Evolutionary conservation across 2,113 vertebrate species (phyloP), one percentile per base, ranked within the genome.

Genomic region (Leptosomus discolor): DNA sequence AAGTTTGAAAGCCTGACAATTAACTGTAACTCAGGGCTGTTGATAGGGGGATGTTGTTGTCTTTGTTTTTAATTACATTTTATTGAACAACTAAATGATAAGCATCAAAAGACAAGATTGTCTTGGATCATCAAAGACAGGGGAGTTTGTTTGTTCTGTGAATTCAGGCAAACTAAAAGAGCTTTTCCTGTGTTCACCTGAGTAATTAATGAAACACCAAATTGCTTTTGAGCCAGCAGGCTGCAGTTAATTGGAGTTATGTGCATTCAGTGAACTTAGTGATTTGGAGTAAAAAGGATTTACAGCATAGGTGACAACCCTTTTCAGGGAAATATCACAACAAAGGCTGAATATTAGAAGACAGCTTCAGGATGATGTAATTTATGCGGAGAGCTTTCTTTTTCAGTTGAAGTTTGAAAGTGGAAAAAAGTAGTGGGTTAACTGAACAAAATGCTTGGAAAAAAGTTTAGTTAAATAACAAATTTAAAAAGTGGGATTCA

Each of bases 111-210:
- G 50, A 94, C 91, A 97, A 96, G 82, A 84, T 70, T 90, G 89
- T 65, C 93, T 98, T 98, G 97, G 87, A 97, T 97, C 93, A 97
- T 97, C 95, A 97, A 96, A 97, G 85, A 57, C 2, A 58, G 78
- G 48, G 65, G 71, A 75, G 60, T 76, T 71, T 92, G 86, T 86
- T 97, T 97, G 63, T 73, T 97, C 74, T 76, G 73, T 88, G 73
- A 96, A 51, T 60, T 91, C 83, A 88, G 69, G 63, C 78, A 94
- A 96, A 93, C 65, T 79, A 78, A 58, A 80, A 84, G 61, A 50
- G 90, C 46, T 69, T 95, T 96, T 89, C 88, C 73, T 79, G 14
- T 80, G 89, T 88, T 94, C 95, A 89, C 71, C 67, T 83, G 63
- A 58, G 73, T 90, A 92, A 94, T 60, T 97, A 96, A 94, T 89